A percentile compares a stretch with the other conserved stretches of the same genome.
These are phyloP conservation scores for Eufriesea mexicana DNA, from an alignment of 1,140 invertebrate species.

Conservation along the genomic window DNA sequence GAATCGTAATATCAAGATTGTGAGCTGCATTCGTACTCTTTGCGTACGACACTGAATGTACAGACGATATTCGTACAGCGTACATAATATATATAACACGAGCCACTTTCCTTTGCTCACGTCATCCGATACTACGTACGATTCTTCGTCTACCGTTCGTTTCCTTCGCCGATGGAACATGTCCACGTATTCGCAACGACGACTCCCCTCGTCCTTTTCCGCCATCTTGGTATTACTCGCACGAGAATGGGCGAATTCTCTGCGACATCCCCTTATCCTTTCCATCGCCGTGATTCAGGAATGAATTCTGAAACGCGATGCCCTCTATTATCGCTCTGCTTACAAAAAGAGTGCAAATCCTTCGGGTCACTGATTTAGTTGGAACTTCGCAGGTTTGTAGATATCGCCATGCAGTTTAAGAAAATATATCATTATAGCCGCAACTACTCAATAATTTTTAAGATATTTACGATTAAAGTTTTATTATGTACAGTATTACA, in stretches of 20 bases:
- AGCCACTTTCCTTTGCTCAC: background rate
- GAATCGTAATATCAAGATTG: slow-evolving; percentile 35
- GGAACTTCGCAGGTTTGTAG: too few species aligned
- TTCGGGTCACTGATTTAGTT: too few species aligned
- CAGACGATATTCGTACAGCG: background rate
- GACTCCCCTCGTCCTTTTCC: background rate
- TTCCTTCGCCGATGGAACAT: slow-evolving; percentile 13
- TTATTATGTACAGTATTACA: too few species aligned
- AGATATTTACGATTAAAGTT: too few species aligned
- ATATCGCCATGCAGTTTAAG: too few species aligned
- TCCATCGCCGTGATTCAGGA: background rate
- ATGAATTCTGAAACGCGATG: background rate
- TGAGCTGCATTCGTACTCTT: slow-evolving; percentile 1
- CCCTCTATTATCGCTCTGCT: too few species aligned
- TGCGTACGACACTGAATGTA: slow-evolving; percentile 1
- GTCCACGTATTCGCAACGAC: background rate
- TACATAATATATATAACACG: background rate
- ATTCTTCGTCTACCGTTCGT: background rate
- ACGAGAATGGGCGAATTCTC: background rate
- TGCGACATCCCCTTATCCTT: background rate
- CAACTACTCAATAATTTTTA: too few species aligned
- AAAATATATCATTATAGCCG: too few species aligned
- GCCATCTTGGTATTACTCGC: background rate
- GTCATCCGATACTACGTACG: background rate
- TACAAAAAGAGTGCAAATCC: too few species aligned